Evolutionary conservation across 2,797 vertebrate species (phyloP), one percentile per base, ranked within the genome.

Genomic region (Phataginus tricuspis): DNA sequence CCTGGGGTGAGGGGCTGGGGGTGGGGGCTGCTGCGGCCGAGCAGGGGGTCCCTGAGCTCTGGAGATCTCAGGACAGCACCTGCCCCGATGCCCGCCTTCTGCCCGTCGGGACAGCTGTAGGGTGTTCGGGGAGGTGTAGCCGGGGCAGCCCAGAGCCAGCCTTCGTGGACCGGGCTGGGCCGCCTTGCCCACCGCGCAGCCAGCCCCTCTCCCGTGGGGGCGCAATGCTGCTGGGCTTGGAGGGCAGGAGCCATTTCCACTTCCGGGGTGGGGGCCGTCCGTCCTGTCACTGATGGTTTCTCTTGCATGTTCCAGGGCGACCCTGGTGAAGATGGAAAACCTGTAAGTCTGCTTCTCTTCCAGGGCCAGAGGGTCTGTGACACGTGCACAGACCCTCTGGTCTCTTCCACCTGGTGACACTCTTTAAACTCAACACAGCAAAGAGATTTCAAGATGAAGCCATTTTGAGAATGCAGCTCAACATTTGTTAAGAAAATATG

Each of bases 311-410:
- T 97, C n/a, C 88, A 99, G 99, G 99, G 99, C 0, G 99, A 99
- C 97, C 99, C 99, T 7, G 99, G 99, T 0, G 99, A 99, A 98
- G 99, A 99, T 0, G 99, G 99, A 64, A 99, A 98, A 95, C 98
- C 98, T 0, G 99, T 99, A 98, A 99, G 99, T 99, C 45, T 6
- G 25, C 75, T 37, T 16, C 80, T 83, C 12, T 55, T 18, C 37
- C 51, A 2, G 86, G 6, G 11, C 42, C 4, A 0, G 7, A 2
- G 15, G 0, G 0, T 5, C 27, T 6, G 27, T 3, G 0, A 5
- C 0, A 0, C 39, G 12, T 6, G 11, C 13, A 2, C 6, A 3
- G 63, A 14, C 31, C 39, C 10, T 2, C 0, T 0, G 49, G 59
- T 51, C 34, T 5, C 2, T 5, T 57, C 3, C 3, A 23, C 31